Conservation (phyloP, 1,140 invertebrate species). For the Drosophila mayri region DNA sequence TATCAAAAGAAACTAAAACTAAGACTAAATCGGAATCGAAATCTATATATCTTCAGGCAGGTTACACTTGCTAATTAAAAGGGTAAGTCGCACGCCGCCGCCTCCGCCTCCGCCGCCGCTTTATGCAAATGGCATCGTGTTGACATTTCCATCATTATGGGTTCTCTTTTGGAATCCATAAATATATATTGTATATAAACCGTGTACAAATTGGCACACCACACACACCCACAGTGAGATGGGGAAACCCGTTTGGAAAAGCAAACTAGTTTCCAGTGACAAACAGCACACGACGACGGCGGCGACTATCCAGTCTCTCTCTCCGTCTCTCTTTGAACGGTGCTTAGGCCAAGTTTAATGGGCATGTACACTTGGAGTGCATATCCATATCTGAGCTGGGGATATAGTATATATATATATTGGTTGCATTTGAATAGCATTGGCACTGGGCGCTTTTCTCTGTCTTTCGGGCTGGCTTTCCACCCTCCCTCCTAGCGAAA, state of each 20-base stretch:
- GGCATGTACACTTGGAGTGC: slow-evolving; percentile 43
- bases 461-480: slow-evolving; percentile 30
- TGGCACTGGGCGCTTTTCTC: slow-evolving; percentile 24
- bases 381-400: slow-evolving; percentile 33
- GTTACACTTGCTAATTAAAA: slow-evolving; percentile 44
- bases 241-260: slow-evolving; percentile 66
- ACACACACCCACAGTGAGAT: slow-evolving; percentile 38
- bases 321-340: slow-evolving; percentile 9
- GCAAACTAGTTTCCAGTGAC: slow-evolving; percentile 68
- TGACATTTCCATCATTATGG: slow-evolving; percentile 49
- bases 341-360: slow-evolving; percentile 69
- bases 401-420: background rate
- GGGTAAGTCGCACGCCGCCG: slow-evolving; percentile 8
- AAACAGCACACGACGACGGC: slow-evolving; percentile 18
- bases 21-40: background rate
- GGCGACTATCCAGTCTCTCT: slow-evolving; percentile 29
- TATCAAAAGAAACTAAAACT: slow-evolving; percentile 20
- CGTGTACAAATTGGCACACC: slow-evolving; percentile 40
- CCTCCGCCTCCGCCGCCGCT: too few relatives aligned
- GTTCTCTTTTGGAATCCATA: slow-evolving; percentile 39
- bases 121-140: slow-evolving; percentile 40
- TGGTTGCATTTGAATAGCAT: slow-evolving; percentile 20
- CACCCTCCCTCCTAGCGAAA: slow-evolving; percentile 5
- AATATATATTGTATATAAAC: slow-evolving; percentile 9
- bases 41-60: background rate